A percentile compares a stretch with the other conserved stretches of the same genome.
These are phyloP conservation scores for Scomber colias DNA, from an alignment of 2,113 vertebrate genomes.

Conservation along the genomic window DNA sequence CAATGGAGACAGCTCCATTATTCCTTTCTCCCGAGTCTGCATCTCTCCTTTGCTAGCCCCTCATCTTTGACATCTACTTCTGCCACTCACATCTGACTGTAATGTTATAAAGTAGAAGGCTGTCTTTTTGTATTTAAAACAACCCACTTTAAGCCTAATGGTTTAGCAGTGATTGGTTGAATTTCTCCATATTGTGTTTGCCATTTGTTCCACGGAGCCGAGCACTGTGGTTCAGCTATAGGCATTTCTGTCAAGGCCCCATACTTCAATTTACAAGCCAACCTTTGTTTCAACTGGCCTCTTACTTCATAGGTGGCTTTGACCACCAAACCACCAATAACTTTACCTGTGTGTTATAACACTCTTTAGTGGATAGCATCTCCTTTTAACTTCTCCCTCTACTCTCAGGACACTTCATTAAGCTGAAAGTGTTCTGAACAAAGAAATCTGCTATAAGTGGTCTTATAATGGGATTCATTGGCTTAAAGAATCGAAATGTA, in stretches of 20 bases:
- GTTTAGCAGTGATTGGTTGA: slow-evolving; percentile 37
- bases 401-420: slow-evolving; percentile 75
- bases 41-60: slow-evolving; percentile 27
- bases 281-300: slow-evolving; percentile 1
- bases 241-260: background rate
- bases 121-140: slow-evolving; percentile 61
- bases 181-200: slow-evolving; percentile 26
- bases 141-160: slow-evolving; percentile 31
- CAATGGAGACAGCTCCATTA: slow-evolving; percentile 80
- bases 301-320: slow-evolving; percentile 5
- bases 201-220: background rate
- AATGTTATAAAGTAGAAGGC: slow-evolving; percentile 69
- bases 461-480: slow-evolving; percentile 80
- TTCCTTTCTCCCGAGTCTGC: slow-evolving; percentile 43
- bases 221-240: background rate
- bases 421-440: slow-evolving; percentile 66
- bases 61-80: slow-evolving; percentile 49
- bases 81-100: slow-evolving; percentile 72
- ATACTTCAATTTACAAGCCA: background rate
- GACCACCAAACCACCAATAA: slow-evolving; percentile 16
- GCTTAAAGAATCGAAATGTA: slow-evolving; percentile 75
- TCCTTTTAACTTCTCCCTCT: slow-evolving; percentile 40
- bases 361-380: slow-evolving; percentile 34
- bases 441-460: slow-evolving; percentile 70
- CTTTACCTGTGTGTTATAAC: slow-evolving; percentile 18